A percentile compares a stretch with the other conserved stretches of the same genome.
Conservation (phyloP, 2,797 vertebrate genomes). For the Lates japonicus region DNA sequence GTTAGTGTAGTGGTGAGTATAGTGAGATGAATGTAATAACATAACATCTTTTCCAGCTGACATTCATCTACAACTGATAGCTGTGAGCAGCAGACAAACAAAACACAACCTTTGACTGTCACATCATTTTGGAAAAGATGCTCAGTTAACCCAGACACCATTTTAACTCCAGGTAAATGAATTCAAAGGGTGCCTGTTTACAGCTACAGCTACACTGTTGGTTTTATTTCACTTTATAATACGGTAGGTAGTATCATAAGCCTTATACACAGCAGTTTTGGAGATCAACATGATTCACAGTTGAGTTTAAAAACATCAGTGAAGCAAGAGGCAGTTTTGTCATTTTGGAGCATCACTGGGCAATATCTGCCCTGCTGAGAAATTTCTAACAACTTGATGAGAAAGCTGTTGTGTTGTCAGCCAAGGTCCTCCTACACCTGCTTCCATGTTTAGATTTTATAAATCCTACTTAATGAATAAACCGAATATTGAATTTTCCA, state of each 20-base stretch:
- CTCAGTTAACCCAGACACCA: background rate
- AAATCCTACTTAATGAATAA: background rate
- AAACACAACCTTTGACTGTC: slow-evolving; percentile 1
- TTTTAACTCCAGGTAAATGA: background rate
- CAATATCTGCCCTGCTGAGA: background rate
- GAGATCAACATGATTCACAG: background rate
- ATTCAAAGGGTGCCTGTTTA: background rate
- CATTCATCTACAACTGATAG: slow-evolving; percentile 6
- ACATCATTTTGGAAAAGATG: background rate
- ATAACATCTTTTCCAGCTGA: background rate
- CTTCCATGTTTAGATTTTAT: slow-evolving; percentile 9
- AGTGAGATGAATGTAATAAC: slow-evolving; percentile 15
- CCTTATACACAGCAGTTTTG: background rate
- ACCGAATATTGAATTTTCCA: background rate
- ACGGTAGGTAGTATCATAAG: background rate
- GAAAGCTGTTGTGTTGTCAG: background rate
- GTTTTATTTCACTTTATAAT: background rate
- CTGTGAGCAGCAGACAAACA: background rate
- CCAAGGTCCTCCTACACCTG: background rate
- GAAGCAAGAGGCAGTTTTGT: background rate
- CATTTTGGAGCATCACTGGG: background rate
- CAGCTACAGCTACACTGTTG: background rate
- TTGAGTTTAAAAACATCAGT: background rate
- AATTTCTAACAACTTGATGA: background rate
- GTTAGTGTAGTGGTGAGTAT: background rate